Evolutionary conservation across 2,888 invertebrate species (phyloP).

Genomic region (Lithophane socia): DNA sequence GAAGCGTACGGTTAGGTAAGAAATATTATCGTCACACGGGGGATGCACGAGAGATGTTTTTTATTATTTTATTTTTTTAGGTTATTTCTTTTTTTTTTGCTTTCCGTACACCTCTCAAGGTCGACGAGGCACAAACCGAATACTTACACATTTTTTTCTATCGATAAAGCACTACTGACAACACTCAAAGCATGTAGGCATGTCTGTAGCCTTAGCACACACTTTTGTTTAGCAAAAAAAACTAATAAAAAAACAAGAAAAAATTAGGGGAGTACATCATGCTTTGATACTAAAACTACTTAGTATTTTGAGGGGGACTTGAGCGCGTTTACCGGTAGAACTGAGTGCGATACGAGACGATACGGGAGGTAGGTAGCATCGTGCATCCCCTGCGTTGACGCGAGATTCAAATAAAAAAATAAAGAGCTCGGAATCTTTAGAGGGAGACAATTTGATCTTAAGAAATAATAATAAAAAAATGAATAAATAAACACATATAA

Average conservation of each 20-base stretch:
- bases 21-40: constrained; percentile 83
- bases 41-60: constrained; percentile 86
- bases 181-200: constrained; percentile 87
- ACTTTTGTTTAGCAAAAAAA: constrained; percentile 71
- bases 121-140: constrained; percentile 71
- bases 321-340: constrained; percentile 69
- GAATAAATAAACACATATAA: constrained; percentile 81
- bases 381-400: constrained; percentile 90
- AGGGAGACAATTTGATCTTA: constrained; percentile 87
- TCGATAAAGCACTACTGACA: constrained; percentile 82
- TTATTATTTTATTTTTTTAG: constrained; percentile 55
- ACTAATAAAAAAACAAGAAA: constrained; percentile 69
- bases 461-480: constrained; percentile 72
- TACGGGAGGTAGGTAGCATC: constrained; percentile 88
- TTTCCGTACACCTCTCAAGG: constrained; percentile 82
- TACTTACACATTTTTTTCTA: constrained; percentile 74
- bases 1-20: constrained; percentile 87
- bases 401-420: constrained; percentile 80
- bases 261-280: constrained; percentile 83
- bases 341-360: constrained; percentile 68
- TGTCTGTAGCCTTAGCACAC: constrained; percentile 78
- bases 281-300: constrained; percentile 77
- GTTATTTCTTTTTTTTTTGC: constrained; percentile 54
- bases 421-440: constrained; percentile 87
- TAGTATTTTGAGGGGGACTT: constrained; percentile 58